These are phyloP conservation scores for Pedicia rivosa DNA, from an alignment of 2,888 invertebrate genomes.

Conservation along the genomic window DNA sequence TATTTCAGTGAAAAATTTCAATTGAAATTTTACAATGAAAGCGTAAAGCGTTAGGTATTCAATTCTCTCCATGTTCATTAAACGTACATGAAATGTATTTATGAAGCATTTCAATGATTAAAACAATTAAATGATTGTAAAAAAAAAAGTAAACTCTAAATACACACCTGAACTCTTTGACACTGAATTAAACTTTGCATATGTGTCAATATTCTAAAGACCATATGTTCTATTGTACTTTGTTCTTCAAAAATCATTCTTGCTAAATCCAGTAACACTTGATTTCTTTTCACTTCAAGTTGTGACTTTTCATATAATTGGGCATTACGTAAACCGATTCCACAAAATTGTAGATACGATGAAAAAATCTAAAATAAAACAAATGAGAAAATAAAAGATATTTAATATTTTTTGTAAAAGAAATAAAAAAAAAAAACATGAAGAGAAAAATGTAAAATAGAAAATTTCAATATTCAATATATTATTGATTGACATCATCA, in stretches of 20 bases:
- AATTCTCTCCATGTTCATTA: background rate
- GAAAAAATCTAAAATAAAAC: constrained; percentile 59
- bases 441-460: no score
- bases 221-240: constrained; percentile 90
- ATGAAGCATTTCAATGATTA: no score
- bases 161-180: constrained; percentile 75
- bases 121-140: background rate
- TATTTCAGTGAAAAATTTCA: no score
- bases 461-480: no score
- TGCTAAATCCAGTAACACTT: constrained; percentile 85
- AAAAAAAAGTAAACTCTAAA: constrained; percentile 2
- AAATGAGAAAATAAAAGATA: no score
- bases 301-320: constrained; percentile 91
- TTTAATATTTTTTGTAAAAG: no score
- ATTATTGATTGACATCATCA: no score
- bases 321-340: constrained; percentile 89
- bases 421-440: no score
- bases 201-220: constrained; percentile 82
- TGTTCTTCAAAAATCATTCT: constrained; percentile 95
- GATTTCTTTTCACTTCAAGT: constrained; percentile 87
- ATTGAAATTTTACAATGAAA: no score
- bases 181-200: constrained; percentile 89
- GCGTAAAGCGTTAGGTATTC: background rate
- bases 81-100: background rate
- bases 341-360: constrained; percentile 90